Conservation (phyloP, 2,797 vertebrate species). For the Pipistrellus kuhlii region DNA sequence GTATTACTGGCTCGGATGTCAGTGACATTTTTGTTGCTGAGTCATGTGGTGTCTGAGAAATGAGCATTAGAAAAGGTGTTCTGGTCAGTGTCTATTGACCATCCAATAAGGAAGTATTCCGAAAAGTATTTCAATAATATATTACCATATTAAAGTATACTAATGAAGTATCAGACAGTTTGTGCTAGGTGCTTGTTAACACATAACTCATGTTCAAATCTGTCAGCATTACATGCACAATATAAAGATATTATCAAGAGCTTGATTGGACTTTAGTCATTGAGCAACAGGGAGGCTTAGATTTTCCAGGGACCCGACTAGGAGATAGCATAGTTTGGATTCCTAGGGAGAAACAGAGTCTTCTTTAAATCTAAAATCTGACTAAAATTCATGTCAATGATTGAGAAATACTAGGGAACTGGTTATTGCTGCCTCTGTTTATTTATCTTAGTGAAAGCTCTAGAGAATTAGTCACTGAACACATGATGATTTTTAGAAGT, state of each 20-base stretch:
- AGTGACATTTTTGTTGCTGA: background rate
- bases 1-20: no score
- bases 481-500: constrained; percentile 56
- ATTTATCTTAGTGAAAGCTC: constrained; percentile 58
- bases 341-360: constrained; percentile 37
- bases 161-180: background rate
- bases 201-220: background rate
- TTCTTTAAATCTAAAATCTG: constrained; percentile 32
- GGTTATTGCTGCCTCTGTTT: constrained; percentile 58
- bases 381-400: constrained; percentile 46
- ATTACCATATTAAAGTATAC: background rate
- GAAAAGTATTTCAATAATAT: background rate
- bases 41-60: background rate
- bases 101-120: background rate
- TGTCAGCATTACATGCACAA: background rate
- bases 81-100: background rate
- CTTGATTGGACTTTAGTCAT: constrained; percentile 21
- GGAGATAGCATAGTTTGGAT: constrained; percentile 55
- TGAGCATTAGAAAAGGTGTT: background rate
- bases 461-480: constrained; percentile 55
- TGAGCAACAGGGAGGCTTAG: constrained; percentile 2
- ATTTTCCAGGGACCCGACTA: constrained; percentile 11
- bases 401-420: constrained; percentile 46
- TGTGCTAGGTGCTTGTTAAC: background rate
- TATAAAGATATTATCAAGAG: background rate